Evolutionary conservation across 1,140 invertebrate genomes (phyloP).

Genomic region (Diabrotica undecimpunctata): DNA sequence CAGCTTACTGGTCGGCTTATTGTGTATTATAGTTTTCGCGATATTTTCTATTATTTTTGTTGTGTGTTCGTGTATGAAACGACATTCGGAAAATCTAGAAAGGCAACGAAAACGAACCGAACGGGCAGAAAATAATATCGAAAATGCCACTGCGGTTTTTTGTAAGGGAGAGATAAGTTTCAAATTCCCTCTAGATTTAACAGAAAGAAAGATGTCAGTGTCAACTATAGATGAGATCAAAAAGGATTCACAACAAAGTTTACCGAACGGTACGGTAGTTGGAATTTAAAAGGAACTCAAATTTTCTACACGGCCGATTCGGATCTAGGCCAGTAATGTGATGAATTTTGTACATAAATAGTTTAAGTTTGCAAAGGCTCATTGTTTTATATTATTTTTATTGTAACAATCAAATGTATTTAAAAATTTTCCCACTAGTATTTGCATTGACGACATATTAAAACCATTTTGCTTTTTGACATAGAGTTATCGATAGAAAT

Average conservation of each 20-base stretch:
- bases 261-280: slow-evolving; percentile 41
- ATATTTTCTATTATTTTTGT: slow-evolving; percentile 43
- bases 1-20: slow-evolving; percentile 37
- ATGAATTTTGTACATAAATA: too few relatives aligned
- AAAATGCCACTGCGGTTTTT: slow-evolving; percentile 39
- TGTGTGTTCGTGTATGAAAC: slow-evolving; percentile 39
- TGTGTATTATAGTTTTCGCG: slow-evolving; percentile 38
- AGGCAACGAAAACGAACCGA: slow-evolving; percentile 33
- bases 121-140: slow-evolving; percentile 29
- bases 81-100: slow-evolving; percentile 29
- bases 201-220: slow-evolving; percentile 41
- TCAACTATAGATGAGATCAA: slow-evolving; percentile 46
- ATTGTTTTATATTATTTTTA: too few relatives aligned
- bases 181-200: slow-evolving; percentile 47
- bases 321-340: too few relatives aligned
- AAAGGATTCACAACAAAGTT: slow-evolving; percentile 35
- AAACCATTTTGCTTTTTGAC: too few relatives aligned
- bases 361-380: too few relatives aligned
- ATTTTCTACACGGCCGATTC: slow-evolving; percentile 4
- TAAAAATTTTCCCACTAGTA: too few relatives aligned
- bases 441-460: too few relatives aligned
- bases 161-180: slow-evolving; percentile 46
- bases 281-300: slow-evolving; percentile 33
- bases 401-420: too few relatives aligned
- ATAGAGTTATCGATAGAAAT: too few relatives aligned